Percentiles rank a stretch among this genome's conserved stretches.
Conservation (phyloP, 1,140 invertebrate genomes). For the Lepidostoma basale region DNA sequence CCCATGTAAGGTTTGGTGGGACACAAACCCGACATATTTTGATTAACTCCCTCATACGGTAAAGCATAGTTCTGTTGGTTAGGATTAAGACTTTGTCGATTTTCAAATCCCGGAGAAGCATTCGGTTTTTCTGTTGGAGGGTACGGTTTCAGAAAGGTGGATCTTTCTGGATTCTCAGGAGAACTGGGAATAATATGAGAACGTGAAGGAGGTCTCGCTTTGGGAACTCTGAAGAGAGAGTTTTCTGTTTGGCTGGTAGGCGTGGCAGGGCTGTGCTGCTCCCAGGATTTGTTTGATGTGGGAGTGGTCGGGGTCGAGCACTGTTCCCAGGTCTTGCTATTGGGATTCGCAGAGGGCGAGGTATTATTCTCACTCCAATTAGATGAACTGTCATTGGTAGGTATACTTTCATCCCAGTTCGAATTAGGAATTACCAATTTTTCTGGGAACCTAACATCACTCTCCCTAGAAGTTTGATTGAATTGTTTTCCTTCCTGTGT, state of each 20-base stretch:
- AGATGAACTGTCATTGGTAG: constrained; percentile 46
- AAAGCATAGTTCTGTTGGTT: constrained; percentile 55
- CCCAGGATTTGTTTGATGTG: constrained; percentile 39
- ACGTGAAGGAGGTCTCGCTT: constrained; percentile 68
- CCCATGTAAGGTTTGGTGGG: constrained; percentile 49
- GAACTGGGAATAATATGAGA: constrained; percentile 53
- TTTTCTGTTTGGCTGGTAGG: constrained; percentile 55
- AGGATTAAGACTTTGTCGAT: constrained; percentile 48
- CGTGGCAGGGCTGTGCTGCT: constrained; percentile 34
- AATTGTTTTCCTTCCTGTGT: neutral
- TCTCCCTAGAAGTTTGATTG: neutral
- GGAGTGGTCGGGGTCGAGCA: constrained; percentile 34
- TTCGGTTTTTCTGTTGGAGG: constrained; percentile 57
- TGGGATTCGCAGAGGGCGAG: constrained; percentile 22
- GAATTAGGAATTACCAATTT: constrained; percentile 41
- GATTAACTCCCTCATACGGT: constrained; percentile 53
- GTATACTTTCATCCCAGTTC: constrained; percentile 39
- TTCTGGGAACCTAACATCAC: constrained; percentile 52
- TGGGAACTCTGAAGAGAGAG: constrained; percentile 68
- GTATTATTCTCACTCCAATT: constrained; percentile 51
- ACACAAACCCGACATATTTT: constrained; percentile 46
- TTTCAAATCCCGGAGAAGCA: constrained; percentile 53
- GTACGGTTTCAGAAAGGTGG: constrained; percentile 63
- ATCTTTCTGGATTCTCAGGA: constrained; percentile 54
- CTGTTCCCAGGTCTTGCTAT: constrained; percentile 40